These are phyloP conservation scores for Equus przewalskii DNA, from an alignment of 2,113 vertebrate genomes.

Conservation along the genomic window DNA sequence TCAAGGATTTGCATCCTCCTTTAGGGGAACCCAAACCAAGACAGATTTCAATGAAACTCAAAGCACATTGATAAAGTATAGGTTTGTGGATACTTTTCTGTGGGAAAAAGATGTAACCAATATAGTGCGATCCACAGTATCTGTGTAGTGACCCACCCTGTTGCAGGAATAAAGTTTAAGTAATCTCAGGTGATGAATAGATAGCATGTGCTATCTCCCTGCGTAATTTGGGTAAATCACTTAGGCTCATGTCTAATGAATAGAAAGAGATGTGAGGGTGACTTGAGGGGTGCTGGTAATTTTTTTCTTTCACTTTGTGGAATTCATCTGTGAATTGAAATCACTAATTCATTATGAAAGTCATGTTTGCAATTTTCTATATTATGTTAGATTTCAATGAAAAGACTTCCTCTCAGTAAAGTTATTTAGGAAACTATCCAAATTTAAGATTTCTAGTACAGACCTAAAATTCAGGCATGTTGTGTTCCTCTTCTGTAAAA, in stretches of 20 bases:
- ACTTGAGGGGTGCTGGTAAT: accelerated
- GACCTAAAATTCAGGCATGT: no score
- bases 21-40: neutral
- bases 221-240: accelerated
- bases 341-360: neutral
- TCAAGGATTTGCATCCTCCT: no score
- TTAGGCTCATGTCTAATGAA: accelerated
- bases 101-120: accelerated
- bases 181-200: neutral
- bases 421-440: neutral
- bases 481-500: neutral
- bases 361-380: neutral
- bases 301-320: neutral
- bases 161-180: neutral
- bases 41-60: neutral
- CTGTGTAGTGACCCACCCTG: neutral
- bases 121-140: no score
- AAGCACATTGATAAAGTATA: accelerated
- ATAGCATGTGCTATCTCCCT: accelerated
- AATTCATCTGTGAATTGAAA: neutral
- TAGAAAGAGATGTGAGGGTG: neutral
- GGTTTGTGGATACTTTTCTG: no score
- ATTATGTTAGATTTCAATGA: neutral
- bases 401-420: neutral
- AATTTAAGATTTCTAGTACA: neutral